A percentile compares a stretch with the other conserved stretches of the same genome.
Conservation (phyloP, 1,140 invertebrate genomes). For the Sinella curviseta region DNA sequence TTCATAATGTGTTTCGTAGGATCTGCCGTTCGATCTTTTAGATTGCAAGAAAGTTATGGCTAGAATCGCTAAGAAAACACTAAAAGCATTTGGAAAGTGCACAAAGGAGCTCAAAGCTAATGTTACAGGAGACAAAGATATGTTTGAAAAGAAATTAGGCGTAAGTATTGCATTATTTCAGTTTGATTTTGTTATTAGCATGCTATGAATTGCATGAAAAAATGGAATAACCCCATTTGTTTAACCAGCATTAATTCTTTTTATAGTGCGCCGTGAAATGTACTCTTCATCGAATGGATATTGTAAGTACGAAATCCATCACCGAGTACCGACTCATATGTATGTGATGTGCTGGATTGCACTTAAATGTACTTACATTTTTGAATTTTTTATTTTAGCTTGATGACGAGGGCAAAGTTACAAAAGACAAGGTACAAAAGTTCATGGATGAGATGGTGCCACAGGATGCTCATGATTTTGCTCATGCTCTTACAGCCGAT, state of each 20-base stretch:
- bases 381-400: not conserved
- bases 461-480: constrained; percentile 5
- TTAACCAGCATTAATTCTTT: too few species aligned
- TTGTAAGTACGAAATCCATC: not conserved
- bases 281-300: not conserved
- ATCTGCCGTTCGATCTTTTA: not conserved
- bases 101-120: not conserved
- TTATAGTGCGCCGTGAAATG: constrained; percentile 15
- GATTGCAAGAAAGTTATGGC: constrained; percentile 22
- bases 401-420: not conserved
- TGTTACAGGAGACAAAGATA: not conserved
- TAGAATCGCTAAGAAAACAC: not conserved
- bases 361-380: not conserved
- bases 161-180: not conserved
- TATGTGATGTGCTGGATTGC: not conserved
- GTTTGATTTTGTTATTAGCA: too few species aligned
- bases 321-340: too few species aligned
- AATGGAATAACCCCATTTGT: too few species aligned
- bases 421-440: not conserved
- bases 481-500: not conserved
- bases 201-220: not conserved
- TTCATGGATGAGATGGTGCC: constrained; percentile 14
- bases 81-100: constrained; percentile 16
- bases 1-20: too few species aligned
- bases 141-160: not conserved